Evolutionary conservation across 2,797 vertebrate species (phyloP).

Genomic region (Oreochromis mossambicus): DNA sequence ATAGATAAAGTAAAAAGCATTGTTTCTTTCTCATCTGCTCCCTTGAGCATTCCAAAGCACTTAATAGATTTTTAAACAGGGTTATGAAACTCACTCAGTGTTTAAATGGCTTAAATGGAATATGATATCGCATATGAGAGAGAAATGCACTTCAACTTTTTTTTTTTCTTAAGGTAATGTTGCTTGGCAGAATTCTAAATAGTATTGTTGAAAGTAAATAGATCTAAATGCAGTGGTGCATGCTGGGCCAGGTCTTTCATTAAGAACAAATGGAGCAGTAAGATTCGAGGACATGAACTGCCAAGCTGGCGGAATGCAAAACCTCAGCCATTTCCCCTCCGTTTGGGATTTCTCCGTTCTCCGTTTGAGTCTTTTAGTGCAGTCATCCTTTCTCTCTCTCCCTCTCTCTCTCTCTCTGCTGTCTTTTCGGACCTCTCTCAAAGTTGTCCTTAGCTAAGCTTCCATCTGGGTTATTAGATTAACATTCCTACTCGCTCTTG

Average conservation of each 20-base stretch:
- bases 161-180: background rate
- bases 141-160: background rate
- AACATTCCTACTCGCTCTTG: slow-evolving; percentile 70
- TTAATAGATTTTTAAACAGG: slow-evolving; percentile 59
- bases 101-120: slow-evolving; percentile 44
- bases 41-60: slow-evolving; percentile 33
- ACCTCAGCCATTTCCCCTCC: slow-evolving; percentile 58
- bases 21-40: background rate
- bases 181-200: slow-evolving; percentile 28
- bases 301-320: slow-evolving; percentile 57
- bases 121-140: slow-evolving; percentile 31
- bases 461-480: slow-evolving; percentile 69
- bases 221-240: slow-evolving; percentile 41
- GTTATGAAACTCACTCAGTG: slow-evolving; percentile 36
- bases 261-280: slow-evolving; percentile 55
- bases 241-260: slow-evolving; percentile 49
- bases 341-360: slow-evolving; percentile 47
- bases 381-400: slow-evolving; percentile 39
- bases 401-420: slow-evolving; percentile 4
- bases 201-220: slow-evolving; percentile 44
- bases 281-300: slow-evolving; percentile 39
- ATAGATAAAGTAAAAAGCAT: background rate
- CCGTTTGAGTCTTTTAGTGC: slow-evolving; percentile 41
- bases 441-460: slow-evolving; percentile 41
- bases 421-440: slow-evolving; percentile 30